Percentiles rank a stretch among this genome's conserved stretches.
Conservation (phyloP, 2,113 vertebrate genomes). For the Ifrita kowaldi region DNA sequence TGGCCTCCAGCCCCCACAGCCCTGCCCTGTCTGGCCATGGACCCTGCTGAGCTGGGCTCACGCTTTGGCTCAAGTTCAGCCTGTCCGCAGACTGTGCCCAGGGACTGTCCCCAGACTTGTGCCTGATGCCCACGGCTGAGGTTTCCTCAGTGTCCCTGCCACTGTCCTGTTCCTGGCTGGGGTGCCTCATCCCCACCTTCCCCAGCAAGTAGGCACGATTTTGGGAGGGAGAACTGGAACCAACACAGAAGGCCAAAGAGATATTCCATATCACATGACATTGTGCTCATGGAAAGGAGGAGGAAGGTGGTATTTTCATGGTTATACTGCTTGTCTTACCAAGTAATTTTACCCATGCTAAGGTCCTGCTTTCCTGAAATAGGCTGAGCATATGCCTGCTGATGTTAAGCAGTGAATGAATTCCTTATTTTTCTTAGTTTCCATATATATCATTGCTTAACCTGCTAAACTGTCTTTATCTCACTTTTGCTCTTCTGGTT, state of each 20-base stretch:
- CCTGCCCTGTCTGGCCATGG: background rate
- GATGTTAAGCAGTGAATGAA: background rate
- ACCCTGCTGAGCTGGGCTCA: background rate
- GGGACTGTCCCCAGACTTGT: no score
- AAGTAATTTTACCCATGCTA: background rate
- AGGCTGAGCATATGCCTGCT: background rate
- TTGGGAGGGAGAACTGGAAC: background rate
- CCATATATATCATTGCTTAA: background rate
- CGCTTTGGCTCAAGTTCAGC: background rate
- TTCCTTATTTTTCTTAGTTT: background rate
- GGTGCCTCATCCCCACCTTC: no score
- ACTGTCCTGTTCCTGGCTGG: background rate
- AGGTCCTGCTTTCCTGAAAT: background rate
- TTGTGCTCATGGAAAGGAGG: background rate
- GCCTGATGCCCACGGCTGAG: accelerated
- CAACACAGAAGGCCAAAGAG: background rate
- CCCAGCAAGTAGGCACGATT: background rate
- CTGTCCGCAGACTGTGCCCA: background rate
- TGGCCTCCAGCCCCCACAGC: background rate
- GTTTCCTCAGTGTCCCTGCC: background rate
- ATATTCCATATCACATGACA: background rate
- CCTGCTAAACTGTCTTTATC: background rate
- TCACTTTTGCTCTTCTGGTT: background rate
- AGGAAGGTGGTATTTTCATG: background rate
- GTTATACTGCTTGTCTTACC: background rate